phyloP scores from a whole-genome alignment of 53 echinoderm and acorn worm genomes.

The Glandiceps talaboti region DNA sequence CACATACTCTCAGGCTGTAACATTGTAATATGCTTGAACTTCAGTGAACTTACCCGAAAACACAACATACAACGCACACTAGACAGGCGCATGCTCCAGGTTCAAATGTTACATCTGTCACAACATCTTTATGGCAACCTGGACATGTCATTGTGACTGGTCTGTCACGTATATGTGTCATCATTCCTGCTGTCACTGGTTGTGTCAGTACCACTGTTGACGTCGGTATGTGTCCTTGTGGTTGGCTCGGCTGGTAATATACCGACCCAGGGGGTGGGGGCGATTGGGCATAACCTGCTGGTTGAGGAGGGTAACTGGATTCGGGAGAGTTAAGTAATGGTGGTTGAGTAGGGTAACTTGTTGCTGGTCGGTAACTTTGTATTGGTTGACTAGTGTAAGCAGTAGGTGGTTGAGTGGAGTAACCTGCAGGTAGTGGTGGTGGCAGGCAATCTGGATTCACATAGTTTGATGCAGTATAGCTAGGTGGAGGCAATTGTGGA shows the following conservation, averaged over 20 bases:
- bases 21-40: too few species aligned
- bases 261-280: not conserved
- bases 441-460: too few species aligned
- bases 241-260: not conserved
- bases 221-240: not conserved
- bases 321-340: too few species aligned
- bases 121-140: not conserved
- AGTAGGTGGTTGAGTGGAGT: too few species aligned
- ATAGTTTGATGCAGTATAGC: too few species aligned
- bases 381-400: too few species aligned
- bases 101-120: not conserved
- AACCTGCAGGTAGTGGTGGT: too few species aligned
- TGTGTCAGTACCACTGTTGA: not conserved
- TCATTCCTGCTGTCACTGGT: not conserved
- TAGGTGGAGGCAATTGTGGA: too few species aligned
- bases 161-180: not conserved
- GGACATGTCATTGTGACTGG: not conserved
- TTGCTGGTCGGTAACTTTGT: too few species aligned
- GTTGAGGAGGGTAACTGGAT: not conserved
- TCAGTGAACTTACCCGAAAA: not conserved
- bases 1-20: too few species aligned
- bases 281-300: not conserved
- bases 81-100: not conserved
- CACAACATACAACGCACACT: not conserved
- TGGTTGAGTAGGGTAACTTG: too few species aligned